Evolutionary conservation across 2,113 vertebrate species (phyloP).

Genomic region (Polypterus bichir): DNA sequence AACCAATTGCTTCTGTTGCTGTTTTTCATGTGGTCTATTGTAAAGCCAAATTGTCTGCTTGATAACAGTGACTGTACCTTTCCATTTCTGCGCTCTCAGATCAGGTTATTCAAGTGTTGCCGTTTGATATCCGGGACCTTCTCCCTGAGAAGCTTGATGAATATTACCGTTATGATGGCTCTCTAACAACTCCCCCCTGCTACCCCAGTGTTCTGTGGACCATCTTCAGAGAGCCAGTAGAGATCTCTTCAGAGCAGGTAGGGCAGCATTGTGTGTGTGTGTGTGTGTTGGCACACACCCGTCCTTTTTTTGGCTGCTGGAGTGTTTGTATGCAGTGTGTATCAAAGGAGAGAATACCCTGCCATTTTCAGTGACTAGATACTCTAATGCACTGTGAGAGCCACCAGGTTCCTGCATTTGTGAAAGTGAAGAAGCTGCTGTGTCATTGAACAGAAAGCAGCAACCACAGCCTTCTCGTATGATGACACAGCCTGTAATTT

Average conservation of each 20-base stretch:
- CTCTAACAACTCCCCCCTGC: conserved; percentile 90
- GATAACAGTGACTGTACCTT: background rate
- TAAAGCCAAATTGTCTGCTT: too few relatives aligned
- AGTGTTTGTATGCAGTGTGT: background rate
- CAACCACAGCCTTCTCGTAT: too few relatives aligned
- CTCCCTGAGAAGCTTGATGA: conserved; percentile 65
- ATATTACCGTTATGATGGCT: conserved; percentile 82
- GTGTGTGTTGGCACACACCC: too few relatives aligned
- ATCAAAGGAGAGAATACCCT: too few relatives aligned
- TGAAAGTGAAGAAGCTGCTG: too few relatives aligned
- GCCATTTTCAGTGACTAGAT: too few relatives aligned
- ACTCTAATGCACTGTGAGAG: too few relatives aligned
- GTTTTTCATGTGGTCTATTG: too few relatives aligned
- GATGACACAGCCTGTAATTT: too few relatives aligned
- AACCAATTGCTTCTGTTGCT: too few relatives aligned
- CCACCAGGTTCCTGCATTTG: too few relatives aligned
- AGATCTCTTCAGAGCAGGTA: conserved; percentile 76
- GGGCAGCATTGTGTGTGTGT: conserved; percentile 9
- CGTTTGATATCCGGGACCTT: conserved; percentile 65
- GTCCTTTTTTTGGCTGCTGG: background rate
- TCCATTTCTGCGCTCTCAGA: conserved; percentile 37
- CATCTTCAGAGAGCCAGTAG: conserved; percentile 64
- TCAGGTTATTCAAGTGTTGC: conserved; percentile 55
- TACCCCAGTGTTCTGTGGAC: conserved; percentile 87
- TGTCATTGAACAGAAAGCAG: too few relatives aligned